phyloP scores from a whole-genome alignment of 1,140 invertebrate genomes.

The Carcinoscorpius rotundicauda region DNA sequence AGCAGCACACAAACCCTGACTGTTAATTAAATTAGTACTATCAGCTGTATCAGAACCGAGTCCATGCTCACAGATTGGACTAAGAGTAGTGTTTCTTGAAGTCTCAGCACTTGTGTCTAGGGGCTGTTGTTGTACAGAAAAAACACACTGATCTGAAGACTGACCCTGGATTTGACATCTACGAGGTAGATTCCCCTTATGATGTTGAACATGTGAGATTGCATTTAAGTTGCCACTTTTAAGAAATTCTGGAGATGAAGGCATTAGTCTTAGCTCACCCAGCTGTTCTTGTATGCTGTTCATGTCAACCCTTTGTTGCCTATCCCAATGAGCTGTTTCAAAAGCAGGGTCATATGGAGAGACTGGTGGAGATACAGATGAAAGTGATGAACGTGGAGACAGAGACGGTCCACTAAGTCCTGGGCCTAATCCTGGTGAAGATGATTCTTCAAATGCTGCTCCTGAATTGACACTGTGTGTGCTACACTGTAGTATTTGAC shows the following conservation, averaged over 20 bases:
- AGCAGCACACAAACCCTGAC: conserved; percentile 53
- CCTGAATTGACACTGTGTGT: conserved; percentile 4
- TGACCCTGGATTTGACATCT: too few relatives aligned
- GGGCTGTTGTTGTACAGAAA: not conserved
- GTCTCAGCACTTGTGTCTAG: not conserved
- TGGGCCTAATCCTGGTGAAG: too few relatives aligned
- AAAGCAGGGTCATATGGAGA: conserved; percentile 43
- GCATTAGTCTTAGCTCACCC: too few relatives aligned
- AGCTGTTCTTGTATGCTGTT: too few relatives aligned
- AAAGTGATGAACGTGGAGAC: conserved; percentile 69
- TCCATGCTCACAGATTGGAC: not conserved
- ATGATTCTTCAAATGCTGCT: not conserved
- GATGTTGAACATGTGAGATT: too few relatives aligned
- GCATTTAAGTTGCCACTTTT: not conserved
- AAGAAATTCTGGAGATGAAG: not conserved
- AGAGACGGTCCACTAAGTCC: conserved; percentile 37
- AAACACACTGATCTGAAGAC: too few relatives aligned
- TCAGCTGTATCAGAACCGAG: not conserved
- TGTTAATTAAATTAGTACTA: too few relatives aligned
- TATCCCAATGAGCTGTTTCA: conserved; percentile 22
- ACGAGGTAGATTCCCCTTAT: too few relatives aligned
- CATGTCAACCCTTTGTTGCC: not conserved
- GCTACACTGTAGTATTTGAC: conserved; percentile 32
- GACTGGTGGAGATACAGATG: conserved; percentile 70
- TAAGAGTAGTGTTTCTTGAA: not conserved